These are phyloP conservation scores for Galeruca laticollis DNA, from an alignment of 2,888 invertebrate genomes.

Conservation along the genomic window DNA sequence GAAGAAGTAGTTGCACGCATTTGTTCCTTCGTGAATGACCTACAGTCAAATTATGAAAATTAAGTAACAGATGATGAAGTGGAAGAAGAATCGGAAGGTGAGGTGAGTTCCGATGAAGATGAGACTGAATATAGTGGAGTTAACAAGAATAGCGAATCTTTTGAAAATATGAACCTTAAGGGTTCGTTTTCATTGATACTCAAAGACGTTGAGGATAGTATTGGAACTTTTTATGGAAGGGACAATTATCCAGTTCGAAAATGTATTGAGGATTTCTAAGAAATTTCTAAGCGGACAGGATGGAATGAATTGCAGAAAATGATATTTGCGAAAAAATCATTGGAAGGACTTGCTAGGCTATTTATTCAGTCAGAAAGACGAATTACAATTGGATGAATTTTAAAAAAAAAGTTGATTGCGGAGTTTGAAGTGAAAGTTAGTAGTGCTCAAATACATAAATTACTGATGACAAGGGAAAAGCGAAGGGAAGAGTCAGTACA, in stretches of 20 bases:
- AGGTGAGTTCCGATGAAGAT: too few species aligned
- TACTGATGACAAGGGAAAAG: constrained; percentile 54
- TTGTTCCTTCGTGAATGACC: too few species aligned
- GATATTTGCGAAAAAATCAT: constrained; percentile 55
- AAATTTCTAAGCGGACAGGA: constrained; percentile 50
- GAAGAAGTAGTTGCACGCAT: too few species aligned
- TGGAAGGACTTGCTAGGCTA: constrained; percentile 53
- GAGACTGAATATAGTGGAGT: too few species aligned
- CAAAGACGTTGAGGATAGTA: constrained; percentile 52
- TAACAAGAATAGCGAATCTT: too few species aligned
- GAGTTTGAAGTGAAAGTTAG: constrained; percentile 53
- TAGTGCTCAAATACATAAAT: constrained; percentile 48
- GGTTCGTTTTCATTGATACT: constrained; percentile 46
- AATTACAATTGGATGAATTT: constrained; percentile 47
- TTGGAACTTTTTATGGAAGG: constrained; percentile 50
- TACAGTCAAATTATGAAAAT: too few species aligned
- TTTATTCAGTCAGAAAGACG: constrained; percentile 51
- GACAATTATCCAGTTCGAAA: constrained; percentile 48
- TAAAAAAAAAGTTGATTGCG: constrained; percentile 43
- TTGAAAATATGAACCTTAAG: not conserved
- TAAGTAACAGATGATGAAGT: too few species aligned
- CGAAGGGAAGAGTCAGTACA: constrained; percentile 57
- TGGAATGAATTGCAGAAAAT: constrained; percentile 55
- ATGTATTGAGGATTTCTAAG: constrained; percentile 55
- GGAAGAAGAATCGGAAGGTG: too few species aligned